Conservation (phyloP, 2,113 vertebrate species). For the Eleginops maclovinus region DNA sequence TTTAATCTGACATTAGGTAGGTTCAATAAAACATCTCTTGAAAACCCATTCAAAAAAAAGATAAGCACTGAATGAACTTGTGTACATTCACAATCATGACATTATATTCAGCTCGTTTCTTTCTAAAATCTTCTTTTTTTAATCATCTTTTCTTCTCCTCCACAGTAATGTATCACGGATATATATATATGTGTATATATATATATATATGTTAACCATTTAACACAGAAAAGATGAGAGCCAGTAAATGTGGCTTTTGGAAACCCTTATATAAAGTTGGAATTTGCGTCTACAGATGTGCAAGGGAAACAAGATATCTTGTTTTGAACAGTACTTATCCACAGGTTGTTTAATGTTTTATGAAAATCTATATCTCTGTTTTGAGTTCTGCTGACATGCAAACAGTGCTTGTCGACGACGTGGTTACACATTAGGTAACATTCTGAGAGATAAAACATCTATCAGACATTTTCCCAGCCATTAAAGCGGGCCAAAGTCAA, state of each 20-base stretch:
- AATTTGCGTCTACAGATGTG: background rate
- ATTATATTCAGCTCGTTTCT: background rate
- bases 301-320: background rate
- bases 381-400: conserved; percentile 34
- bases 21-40: background rate
- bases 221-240: background rate
- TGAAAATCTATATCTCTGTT: conserved; percentile 16
- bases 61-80: background rate
- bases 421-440: conserved; percentile 39
- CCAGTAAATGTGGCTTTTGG: background rate
- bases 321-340: background rate
- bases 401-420: background rate
- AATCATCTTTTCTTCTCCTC: background rate
- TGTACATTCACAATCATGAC: background rate
- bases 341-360: conserved; percentile 30
- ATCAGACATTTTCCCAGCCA: conserved; percentile 24
- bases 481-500: conserved; percentile 67
- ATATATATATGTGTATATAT: too few species aligned
- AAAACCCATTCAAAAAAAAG: background rate
- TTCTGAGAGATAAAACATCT: conserved; percentile 48
- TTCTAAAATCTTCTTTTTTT: too few species aligned
- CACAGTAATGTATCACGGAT: background rate
- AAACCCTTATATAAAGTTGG: background rate
- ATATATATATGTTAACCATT: background rate
- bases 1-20: too few species aligned